Conservation (phyloP, 2,797 vertebrate species). For the Sphenodon punctatus region DNA sequence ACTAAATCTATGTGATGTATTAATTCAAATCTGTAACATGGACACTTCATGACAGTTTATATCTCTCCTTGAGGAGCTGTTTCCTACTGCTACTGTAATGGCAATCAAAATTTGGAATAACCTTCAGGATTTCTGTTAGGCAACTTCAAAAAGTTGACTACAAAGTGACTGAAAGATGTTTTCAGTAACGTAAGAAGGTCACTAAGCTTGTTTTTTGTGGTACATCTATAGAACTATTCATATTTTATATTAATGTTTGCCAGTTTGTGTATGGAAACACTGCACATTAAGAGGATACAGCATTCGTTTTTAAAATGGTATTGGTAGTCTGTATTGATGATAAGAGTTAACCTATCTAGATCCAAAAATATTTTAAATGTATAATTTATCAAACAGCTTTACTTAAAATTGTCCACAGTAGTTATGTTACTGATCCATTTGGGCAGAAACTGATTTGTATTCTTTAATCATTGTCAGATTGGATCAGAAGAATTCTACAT, state of each 20-base stretch:
- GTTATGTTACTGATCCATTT: neutral
- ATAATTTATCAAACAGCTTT: neutral
- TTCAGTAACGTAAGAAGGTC: constrained; percentile 22
- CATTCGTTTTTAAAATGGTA: neutral
- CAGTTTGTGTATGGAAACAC: neutral
- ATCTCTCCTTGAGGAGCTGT: neutral
- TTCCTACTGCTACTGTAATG: neutral
- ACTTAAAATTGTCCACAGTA: neutral
- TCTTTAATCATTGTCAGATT: neutral
- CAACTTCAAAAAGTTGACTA: constrained; percentile 33
- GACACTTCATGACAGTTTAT: neutral
- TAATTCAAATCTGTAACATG: neutral
- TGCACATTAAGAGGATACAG: neutral
- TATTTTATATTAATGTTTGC: neutral
- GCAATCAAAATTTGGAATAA: constrained; percentile 17
- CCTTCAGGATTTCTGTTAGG: constrained; percentile 23
- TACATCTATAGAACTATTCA: neutral
- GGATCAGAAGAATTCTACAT: neutral
- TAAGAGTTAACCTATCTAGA: neutral
- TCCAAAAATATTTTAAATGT: neutral
- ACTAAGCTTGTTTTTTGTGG: neutral
- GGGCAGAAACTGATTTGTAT: neutral
- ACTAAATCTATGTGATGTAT: neutral
- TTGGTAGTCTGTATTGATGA: neutral
- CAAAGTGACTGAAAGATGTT: constrained; percentile 11